Base-by-base conservation (phyloP, 2,113 vertebrate species). In the Typhlomys cinereus region DNA sequence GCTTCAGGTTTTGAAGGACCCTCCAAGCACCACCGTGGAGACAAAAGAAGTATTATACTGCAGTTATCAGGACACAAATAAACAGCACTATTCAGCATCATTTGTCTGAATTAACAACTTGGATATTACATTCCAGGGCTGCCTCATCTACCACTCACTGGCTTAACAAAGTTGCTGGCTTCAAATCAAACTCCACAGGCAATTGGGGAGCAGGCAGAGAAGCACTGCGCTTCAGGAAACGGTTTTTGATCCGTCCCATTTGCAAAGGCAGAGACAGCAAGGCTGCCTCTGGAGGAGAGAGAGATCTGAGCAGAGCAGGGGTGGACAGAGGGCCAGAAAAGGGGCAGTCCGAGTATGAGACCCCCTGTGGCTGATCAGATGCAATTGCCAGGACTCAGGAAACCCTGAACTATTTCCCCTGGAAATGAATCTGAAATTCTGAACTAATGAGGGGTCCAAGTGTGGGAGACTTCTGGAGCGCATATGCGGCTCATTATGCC, bases 341-440 rank as follows among this genome's bases (percentile, higher is more conserved):
- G 76, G 69, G 29, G 50, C 70, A 67, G 81, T 76, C 90, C 93
- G 90, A 61, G 48, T 64, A 74, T 9, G 25, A 90, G 57, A 85
- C 74, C 88, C 94, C 94, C 95, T 94, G 88, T 29, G 29, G 95
- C 92, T 85, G 70, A 0, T 80, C 90, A 94, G 95, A 88, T 88
- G 92, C 23, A 1, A 70, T 80, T 76, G 84, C 97, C 92, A 94
- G 92, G 73, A 79, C 96, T 93, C 94, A 91, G 96, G 96, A 97
- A 97, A 95, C 69, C 78, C 84, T 50, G n/a, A 85, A 10, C 0
- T 79, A 59, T 89, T 97, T 96, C 96, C 96, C 88, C 95, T 90
- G 88, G 89, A 96, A 97, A 97, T 96, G 86, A 93, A 95, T 86
- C 89, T 76, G 96, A 96, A 96, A 95, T 95, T 96, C 95, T 93